These are phyloP conservation scores for Oscheius sp. DNA, from an alignment of 2,888 invertebrate genomes.

Conservation along the genomic window DNA sequence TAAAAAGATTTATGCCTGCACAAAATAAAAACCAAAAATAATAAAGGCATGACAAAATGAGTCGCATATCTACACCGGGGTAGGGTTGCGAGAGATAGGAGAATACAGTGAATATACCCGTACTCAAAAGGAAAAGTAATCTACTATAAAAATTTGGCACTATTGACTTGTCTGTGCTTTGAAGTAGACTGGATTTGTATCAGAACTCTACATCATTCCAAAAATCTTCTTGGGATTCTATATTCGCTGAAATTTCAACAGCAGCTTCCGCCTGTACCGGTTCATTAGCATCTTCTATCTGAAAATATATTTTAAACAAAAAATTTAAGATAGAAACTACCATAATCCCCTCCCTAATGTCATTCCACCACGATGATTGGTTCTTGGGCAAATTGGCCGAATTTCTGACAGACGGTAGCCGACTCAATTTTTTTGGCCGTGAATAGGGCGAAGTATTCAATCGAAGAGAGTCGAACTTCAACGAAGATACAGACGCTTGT, in stretches of 20 bases:
- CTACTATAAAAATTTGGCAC: not conserved
- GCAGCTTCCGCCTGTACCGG: no score
- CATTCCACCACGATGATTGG: slow-evolving; percentile 19
- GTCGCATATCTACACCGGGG: no score
- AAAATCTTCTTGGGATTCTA: not conserved
- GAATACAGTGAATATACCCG: not conserved
- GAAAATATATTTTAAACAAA: not conserved
- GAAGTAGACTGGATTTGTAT: no score
- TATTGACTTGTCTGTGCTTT: not conserved
- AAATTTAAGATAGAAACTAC: not conserved
- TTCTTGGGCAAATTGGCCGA: not conserved
- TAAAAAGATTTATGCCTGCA: no score
- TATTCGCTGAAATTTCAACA: not conserved
- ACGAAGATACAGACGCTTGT: slow-evolving; percentile 6
- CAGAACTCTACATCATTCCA: slow-evolving; percentile 24
- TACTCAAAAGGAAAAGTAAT: not conserved
- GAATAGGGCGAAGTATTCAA: slow-evolving; percentile 14
- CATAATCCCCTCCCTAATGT: slow-evolving; percentile 18
- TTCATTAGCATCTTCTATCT: slow-evolving; percentile 8
- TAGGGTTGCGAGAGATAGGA: not conserved
- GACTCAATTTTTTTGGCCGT: not conserved
- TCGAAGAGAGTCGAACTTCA: slow-evolving; percentile 11
- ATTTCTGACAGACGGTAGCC: not conserved
- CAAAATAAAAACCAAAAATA: no score
- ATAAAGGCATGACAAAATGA: no score